Base-by-base conservation (phyloP, 1,140 invertebrate genomes). In the Drosophila bocki region DNA sequence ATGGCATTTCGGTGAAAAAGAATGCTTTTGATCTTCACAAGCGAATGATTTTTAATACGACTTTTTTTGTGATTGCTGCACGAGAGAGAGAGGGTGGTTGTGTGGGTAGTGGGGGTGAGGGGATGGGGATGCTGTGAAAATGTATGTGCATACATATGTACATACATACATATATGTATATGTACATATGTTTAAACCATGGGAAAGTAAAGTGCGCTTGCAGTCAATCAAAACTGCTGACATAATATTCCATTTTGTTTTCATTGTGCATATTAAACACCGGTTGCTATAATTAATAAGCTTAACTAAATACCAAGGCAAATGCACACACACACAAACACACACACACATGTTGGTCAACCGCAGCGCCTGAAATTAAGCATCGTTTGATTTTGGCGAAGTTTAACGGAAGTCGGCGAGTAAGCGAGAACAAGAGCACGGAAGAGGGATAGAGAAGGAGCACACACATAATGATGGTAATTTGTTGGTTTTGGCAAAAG, bases 11-110 rank as follows among this genome's bases (percentile, higher is more conserved):
- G 82, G 82, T 91, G 78, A 85, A 91, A 85, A 90, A 90, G 84
- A 91, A 91, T 91, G 91, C 90, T 91, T 91, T 91, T 91, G 90
- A 91, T 91, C 90, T 91, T 91, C 82, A 91, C 90, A 91, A 91
- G 84, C 82, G 90, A 91, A 91, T 91, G 90, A 91, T 91, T 91
- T 91, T 91, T 91, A 91, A 91, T 91, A 91, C 86, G 69, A 82
- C 70, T 86, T 90, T 91, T 85, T 91, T 63, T 67, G 67, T 74
- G 57, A 48, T 51, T 42, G 54, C 45, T 76, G 17, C 19, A 35
- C 45, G 13, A 37, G 32, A n/a, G 19, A 44, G 54, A 44, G 54
- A 15, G 19, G 41, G 26, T 42, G 35, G 41, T 8, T 61, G 45
- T 42, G 19, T 13, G 17, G 29, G 44, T 15, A 8, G n/a, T 12